These are phyloP conservation scores for Enteromius mattozi DNA, from an alignment of 2,797 vertebrate genomes.

Conservation along the genomic window DNA sequence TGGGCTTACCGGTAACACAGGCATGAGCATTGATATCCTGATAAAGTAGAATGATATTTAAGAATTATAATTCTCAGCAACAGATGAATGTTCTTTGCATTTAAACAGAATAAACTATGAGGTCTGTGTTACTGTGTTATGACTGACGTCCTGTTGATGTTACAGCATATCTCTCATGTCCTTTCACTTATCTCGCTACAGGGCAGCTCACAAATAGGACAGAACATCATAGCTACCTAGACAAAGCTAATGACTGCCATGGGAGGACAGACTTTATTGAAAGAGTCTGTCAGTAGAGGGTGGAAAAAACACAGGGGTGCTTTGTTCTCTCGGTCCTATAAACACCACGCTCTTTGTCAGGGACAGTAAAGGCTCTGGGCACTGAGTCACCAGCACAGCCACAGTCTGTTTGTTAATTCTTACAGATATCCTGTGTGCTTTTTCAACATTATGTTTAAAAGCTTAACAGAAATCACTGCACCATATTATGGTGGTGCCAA, in stretches of 20 bases:
- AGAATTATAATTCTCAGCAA: not conserved
- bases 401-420: not conserved
- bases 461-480: not conserved
- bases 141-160: not conserved
- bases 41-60: conserved; percentile 17
- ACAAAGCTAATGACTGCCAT: conserved; percentile 29
- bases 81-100: conserved; percentile 15
- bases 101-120: not conserved
- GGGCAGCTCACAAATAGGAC: not conserved
- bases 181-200: not conserved
- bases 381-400: not conserved
- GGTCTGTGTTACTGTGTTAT: not conserved
- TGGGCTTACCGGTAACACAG: conserved; percentile 95
- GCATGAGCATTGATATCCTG: conserved; percentile 96
- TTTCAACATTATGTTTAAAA: not conserved
- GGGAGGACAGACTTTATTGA: conserved; percentile 21
- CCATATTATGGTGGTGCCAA: no score
- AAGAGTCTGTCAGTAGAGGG: conserved; percentile 19
- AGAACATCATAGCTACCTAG: not conserved
- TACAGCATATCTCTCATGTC: not conserved
- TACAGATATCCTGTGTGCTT: not conserved
- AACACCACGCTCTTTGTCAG: conserved; percentile 2
- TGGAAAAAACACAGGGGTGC: not conserved
- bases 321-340: conserved; percentile 25
- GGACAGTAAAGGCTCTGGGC: conserved; percentile 8